Base-by-base conservation (phyloP, 2,888 invertebrate species). In the Napeogenes inachia region DNA sequence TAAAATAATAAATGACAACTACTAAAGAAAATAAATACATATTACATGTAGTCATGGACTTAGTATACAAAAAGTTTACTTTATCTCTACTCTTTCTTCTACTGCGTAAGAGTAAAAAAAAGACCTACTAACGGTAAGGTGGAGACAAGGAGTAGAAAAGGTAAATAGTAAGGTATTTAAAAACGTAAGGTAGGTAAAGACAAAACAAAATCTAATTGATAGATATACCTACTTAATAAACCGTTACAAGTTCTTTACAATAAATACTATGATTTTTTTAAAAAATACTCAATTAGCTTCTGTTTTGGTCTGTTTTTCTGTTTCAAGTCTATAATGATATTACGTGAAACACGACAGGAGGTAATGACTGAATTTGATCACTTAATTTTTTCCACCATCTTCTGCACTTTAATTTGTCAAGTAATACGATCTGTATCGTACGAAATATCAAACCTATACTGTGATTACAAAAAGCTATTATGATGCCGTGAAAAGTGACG, bases 401-500 rank as follows among this genome's bases (percentile, higher is more conserved):
- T 35, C 47, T 47, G 47, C 6, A 13, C 47, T 50, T 38, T 6
- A 42, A 50, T 30, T 50, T 8, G 10, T 50, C 30, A 8, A 2
- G 8, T 50, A 30, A 1, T 21, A 21, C 21, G 21, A 21, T 8
- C 21, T 30, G 8, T 30, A 21, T 21, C 10, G 47, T 47, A 47
- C 21, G 4, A 30, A 12, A 30, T 50, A 30, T 30, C 3, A 50
- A 50, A 50, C 21, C 8, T 30, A 50, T 50, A 8, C 21, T 1
- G 6, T 47, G 47, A 47, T 21, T 50, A 8, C 45, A 56, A 58
- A 56, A 54, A 58, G 45, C 54, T 64, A 60, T 66, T 60, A 64
- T 60, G 57, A 56, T 53, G 57, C 56, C 62, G 66, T 66, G 62
- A 66, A 64, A 67, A 60, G 62, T 61, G 61, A 66, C 61, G 53